These are phyloP conservation scores for Melanotaenia maccullochi DNA, from an alignment of 2,797 vertebrate genomes.

Conservation along the genomic window DNA sequence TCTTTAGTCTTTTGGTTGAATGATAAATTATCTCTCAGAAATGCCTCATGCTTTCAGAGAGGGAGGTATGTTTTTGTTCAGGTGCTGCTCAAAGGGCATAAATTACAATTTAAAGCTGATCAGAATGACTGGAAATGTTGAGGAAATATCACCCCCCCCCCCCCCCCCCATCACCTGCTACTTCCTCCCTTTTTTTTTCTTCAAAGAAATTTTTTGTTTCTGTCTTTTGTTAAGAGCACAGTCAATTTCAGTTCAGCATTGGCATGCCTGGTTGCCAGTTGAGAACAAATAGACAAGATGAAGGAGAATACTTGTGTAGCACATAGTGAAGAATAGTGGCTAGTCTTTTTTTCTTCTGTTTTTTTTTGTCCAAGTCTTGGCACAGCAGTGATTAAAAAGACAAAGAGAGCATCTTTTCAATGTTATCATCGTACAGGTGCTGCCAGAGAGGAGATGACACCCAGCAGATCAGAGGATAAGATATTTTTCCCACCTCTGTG, in stretches of 20 bases:
- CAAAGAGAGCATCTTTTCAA: conserved; percentile 57
- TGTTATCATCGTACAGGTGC: conserved; percentile 57
- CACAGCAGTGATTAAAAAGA: conserved; percentile 23
- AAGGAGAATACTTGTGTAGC: background rate
- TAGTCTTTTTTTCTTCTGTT: conserved; percentile 16
- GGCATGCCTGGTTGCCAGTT: conserved; percentile 15
- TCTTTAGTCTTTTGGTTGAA: background rate
- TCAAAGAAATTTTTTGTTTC: background rate
- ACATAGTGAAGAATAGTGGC: background rate
- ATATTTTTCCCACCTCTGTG: conserved; percentile 36
- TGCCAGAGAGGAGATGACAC: conserved; percentile 49
- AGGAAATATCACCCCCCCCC: background rate
- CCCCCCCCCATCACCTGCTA: background rate
- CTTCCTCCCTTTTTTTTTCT: background rate
- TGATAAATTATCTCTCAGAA: conserved; percentile 17
- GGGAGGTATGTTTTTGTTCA: background rate
- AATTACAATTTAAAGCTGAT: background rate
- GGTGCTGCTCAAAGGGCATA: background rate
- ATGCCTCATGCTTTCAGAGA: background rate
- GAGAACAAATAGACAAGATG: conserved; percentile 13
- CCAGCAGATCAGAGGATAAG: conserved; percentile 36
- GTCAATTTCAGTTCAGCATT: conserved; percentile 34
- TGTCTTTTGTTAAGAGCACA: conserved; percentile 37
- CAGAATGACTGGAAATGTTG: background rate
- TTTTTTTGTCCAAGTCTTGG: conserved; percentile 4